Evolutionary conservation across 2,113 vertebrate genomes (phyloP).

Genomic region (Campylomormyrus tamandua): DNA sequence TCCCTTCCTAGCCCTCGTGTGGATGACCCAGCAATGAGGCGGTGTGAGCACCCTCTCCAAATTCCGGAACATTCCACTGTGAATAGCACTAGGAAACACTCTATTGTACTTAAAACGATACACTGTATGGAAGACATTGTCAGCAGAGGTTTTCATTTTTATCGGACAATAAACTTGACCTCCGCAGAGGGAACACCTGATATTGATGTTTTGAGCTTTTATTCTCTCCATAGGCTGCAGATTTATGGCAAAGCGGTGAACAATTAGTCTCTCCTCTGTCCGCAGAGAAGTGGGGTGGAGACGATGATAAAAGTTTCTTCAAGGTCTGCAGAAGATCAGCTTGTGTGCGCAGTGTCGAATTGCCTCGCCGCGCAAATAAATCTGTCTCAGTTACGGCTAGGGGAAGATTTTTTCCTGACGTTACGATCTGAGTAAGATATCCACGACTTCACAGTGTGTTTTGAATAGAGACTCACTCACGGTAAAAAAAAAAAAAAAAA

Average conservation of each 20-base stretch:
- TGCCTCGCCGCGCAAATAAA: slow-evolving; percentile 12
- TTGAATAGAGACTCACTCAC: neutral
- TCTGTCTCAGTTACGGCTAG: slow-evolving; percentile 10
- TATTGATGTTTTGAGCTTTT: slow-evolving; percentile 34
- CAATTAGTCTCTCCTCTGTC: slow-evolving; percentile 20
- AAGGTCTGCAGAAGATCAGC: slow-evolving; percentile 27
- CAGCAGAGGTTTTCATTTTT: slow-evolving; percentile 42
- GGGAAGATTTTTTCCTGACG: slow-evolving; percentile 14
- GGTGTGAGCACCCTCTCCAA: slow-evolving; percentile 38
- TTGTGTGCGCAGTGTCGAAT: slow-evolving; percentile 23
- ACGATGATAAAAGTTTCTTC: slow-evolving; percentile 20
- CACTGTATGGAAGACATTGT: slow-evolving; percentile 48
- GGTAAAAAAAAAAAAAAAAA: neutral
- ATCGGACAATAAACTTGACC: slow-evolving; percentile 53
- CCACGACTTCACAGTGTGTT: neutral
- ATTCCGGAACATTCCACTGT: slow-evolving; percentile 36
- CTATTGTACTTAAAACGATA: slow-evolving; percentile 52
- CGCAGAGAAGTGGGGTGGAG: slow-evolving; percentile 6
- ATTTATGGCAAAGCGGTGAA: slow-evolving; percentile 29
- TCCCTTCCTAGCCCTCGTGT: slow-evolving; percentile 25
- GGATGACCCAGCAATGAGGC: slow-evolving; percentile 37
- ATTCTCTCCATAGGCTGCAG: slow-evolving; percentile 20
- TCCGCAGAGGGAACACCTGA: slow-evolving; percentile 54
- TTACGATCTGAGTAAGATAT: slow-evolving; percentile 11
- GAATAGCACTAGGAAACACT: slow-evolving; percentile 53